A percentile compares a stretch with the other conserved stretches of the same genome.
These are phyloP conservation scores for Lasioglossum leucozonium DNA, from an alignment of 2,888 invertebrate genomes.

Conservation along the genomic window DNA sequence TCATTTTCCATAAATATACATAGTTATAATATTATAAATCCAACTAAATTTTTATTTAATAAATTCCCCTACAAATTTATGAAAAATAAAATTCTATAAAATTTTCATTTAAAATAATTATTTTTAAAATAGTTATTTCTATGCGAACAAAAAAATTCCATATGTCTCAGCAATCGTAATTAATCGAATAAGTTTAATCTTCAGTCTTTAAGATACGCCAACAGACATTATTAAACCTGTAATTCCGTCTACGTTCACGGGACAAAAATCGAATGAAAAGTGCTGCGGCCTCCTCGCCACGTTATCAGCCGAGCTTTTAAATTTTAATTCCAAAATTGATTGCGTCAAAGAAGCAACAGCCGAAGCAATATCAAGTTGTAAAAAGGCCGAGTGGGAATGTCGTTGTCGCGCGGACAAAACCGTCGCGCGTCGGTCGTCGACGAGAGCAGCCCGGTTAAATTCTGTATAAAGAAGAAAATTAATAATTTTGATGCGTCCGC, in stretches of 20 bases:
- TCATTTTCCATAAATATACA: not conserved
- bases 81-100: too few relatives aligned
- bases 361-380: not conserved
- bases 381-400: not conserved
- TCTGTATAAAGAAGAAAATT: conserved; percentile 23
- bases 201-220: too few relatives aligned
- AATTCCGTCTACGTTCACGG: not conserved
- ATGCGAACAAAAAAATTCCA: not conserved
- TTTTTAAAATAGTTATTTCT: too few relatives aligned
- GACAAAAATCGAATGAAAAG: not conserved
- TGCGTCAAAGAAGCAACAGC: not conserved
- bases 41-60: too few relatives aligned
- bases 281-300: not conserved
- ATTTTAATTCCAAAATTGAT: not conserved
- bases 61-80: too few relatives aligned
- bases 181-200: too few relatives aligned
- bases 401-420: not conserved
- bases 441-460: not conserved
- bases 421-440: not conserved
- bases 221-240: not conserved
- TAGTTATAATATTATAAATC: too few relatives aligned
- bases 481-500: conserved; percentile 23
- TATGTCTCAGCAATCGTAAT: too few relatives aligned
- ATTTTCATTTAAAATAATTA: too few relatives aligned
- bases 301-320: not conserved